Evolutionary conservation across 2,113 vertebrate species (phyloP).

Genomic region (Himantopus leucocephalus): DNA sequence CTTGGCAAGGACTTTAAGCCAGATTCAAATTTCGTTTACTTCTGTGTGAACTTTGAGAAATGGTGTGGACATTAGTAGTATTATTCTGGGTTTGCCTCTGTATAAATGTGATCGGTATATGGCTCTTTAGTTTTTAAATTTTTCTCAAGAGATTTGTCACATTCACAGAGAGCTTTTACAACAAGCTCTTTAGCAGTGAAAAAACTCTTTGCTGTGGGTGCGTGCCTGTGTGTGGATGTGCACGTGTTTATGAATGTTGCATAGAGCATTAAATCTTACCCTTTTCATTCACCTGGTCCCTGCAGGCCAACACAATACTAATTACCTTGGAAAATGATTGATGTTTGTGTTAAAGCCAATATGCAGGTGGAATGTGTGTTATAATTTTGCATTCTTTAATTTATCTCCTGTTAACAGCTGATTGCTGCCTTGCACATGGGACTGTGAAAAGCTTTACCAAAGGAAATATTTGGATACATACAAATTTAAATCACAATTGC

Average conservation of each 20-base stretch:
- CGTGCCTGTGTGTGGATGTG: neutral
- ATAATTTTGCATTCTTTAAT: conserved; percentile 62
- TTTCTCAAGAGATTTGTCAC: neutral
- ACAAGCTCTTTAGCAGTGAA: neutral
- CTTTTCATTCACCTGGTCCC: conserved; percentile 48
- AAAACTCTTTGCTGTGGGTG: neutral
- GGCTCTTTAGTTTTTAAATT: neutral
- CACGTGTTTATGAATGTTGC: neutral
- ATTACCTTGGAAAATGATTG: conserved; percentile 63
- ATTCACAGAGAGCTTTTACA: neutral
- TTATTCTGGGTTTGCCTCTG: conserved; percentile 5
- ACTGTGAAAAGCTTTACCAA: conserved; percentile 28
- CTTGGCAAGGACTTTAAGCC: conserved; percentile 24
- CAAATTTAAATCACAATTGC: conserved; percentile 59
- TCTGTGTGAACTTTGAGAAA: neutral
- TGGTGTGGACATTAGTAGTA: neutral
- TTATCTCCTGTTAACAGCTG: conserved; percentile 65
- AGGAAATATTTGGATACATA: conserved; percentile 41
- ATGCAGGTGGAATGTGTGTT: conserved; percentile 37
- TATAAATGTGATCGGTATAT: neutral
- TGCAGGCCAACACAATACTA: conserved; percentile 41
- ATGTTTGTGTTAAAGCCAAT: conserved; percentile 58
- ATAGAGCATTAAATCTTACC: conserved; percentile 37
- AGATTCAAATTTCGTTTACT: conserved; percentile 44
- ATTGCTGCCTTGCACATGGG: conserved; percentile 28